Base-by-base conservation (phyloP, 2,797 vertebrate species). In the Philypnodon macrostomus region DNA sequence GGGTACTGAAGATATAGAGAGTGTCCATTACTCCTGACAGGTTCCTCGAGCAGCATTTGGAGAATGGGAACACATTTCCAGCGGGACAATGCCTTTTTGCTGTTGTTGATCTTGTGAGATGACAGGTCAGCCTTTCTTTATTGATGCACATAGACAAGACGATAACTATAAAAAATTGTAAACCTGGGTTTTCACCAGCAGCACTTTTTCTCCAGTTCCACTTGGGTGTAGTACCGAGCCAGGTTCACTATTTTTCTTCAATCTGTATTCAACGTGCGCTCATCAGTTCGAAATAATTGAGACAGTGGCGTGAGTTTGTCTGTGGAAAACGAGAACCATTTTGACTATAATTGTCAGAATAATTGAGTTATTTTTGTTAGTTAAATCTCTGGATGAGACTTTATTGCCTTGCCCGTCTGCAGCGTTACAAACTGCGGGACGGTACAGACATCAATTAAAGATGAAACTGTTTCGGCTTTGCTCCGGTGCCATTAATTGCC, bases 401-500 rank as follows among this genome's bases (percentile, higher is more conserved):
- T 17, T 15, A 45, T 6, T 5, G 17, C 15, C 50, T 18, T 14
- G 29, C 35, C 47, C 30, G 24, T 40, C 52, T 46, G 40, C 27
- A 11, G 45, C 45, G 47, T 51, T 59, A 37, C 17, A 51, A 63
- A 63, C 49, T 63, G 50, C 21, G 49, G 38, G 55, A 24, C 57
- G 36, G 31, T 23, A 30, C 18, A 33, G 16, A 42, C 70, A 62
- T 78, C 64, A 67, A 60, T 63, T 59, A 63, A 67, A 70, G 27
- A 39, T 36, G 64, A 50, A 69, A 58, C 39, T 68, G 53, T 57
- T n/a, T 53, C 49, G 42, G 55, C 38, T 67, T 70, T 67, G 57
- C 52, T 66, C 52, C 50, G 11, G 19, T 47, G 63, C 44, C 68
- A 71, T 73, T 82, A 80, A 80, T 82, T 83, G 62, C 75, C 64